Evolutionary conservation across 2,888 invertebrate genomes (phyloP), one percentile per base, ranked within the genome.

Genomic region (Malthinus flaveolus): DNA sequence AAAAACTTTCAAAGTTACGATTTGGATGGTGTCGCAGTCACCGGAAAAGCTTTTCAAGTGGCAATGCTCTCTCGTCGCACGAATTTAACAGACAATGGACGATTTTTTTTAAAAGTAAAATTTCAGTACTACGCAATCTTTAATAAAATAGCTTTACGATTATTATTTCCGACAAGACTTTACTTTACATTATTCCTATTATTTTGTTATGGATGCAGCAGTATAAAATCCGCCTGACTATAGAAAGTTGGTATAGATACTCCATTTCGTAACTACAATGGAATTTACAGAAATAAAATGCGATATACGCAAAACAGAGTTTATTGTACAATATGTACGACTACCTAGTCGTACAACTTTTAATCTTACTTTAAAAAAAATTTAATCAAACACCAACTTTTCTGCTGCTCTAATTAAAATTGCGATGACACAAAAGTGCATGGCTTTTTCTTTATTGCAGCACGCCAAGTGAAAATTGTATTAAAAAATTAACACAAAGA

Each of bases 31-130:
- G 55, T 59, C 61, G 50, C 59, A 54, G 55, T 51, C 52, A 61
- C 61, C 63, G 64, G 64, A 64, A n/a, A n/a, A 64, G 61, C 62
- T 51, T 47, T 57, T 42, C 63, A 49, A 64, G 60, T 61, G 64
- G 60, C 62, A 61, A 65, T 63, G 64, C 59, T 63, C 23, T 23
- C 65, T 42, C 39, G 12, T 42, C 39, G 59, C 56, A 61, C 62
- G 62, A 62, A 60, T 63, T 61, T 54, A 45, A 47, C 51, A 51
- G 59, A 59, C 59, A 58, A 58, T 53, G 32, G 57, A 13, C 45
- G 32, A 58, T 53, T 53, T 58, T 58, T 53, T 15, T 39, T 10
- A 34, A 37, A 46, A 35, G 36, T 31, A 23, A 52, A 58, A 58
- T 58, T 44, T 53, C 23, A 5, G 23, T 23, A 23, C 5, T 2